Conservation (phyloP, 2,113 vertebrate species). For the Eubucco bourcierii region DNA sequence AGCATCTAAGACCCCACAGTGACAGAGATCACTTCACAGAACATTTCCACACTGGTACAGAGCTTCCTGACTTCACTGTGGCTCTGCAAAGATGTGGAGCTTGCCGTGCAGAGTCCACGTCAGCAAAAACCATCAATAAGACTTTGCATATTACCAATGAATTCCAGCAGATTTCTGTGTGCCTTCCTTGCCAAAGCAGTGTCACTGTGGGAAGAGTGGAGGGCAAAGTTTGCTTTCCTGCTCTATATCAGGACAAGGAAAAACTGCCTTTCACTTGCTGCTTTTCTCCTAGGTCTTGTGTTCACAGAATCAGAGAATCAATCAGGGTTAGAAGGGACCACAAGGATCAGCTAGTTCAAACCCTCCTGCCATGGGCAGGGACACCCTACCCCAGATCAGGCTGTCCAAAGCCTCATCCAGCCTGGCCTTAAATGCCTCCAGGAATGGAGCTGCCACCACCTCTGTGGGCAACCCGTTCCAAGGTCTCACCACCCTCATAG, state of each 20-base stretch:
- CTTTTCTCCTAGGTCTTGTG: background rate
- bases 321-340: too few relatives aligned
- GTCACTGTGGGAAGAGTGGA: background rate
- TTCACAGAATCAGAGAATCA: background rate
- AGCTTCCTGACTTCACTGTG: background rate
- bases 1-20: background rate
- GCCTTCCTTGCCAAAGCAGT: background rate
- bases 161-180: background rate
- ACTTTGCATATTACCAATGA: background rate
- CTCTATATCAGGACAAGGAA: background rate
- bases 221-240: constrained; percentile 7
- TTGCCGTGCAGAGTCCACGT: background rate
- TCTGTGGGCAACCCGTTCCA: too few relatives aligned
- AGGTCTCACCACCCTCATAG: too few relatives aligned
- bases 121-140: background rate
- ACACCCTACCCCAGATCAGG: too few relatives aligned
- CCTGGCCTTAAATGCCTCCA: too few relatives aligned
- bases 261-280: background rate
- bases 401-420: too few relatives aligned
- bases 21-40: background rate
- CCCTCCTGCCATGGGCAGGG: too few relatives aligned
- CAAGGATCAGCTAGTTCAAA: too few relatives aligned
- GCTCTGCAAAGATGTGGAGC: background rate
- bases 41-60: background rate
- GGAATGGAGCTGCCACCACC: too few relatives aligned